These are phyloP conservation scores for Copidosoma floridanum DNA, from an alignment of 1,140 invertebrate genomes.

Conservation along the genomic window DNA sequence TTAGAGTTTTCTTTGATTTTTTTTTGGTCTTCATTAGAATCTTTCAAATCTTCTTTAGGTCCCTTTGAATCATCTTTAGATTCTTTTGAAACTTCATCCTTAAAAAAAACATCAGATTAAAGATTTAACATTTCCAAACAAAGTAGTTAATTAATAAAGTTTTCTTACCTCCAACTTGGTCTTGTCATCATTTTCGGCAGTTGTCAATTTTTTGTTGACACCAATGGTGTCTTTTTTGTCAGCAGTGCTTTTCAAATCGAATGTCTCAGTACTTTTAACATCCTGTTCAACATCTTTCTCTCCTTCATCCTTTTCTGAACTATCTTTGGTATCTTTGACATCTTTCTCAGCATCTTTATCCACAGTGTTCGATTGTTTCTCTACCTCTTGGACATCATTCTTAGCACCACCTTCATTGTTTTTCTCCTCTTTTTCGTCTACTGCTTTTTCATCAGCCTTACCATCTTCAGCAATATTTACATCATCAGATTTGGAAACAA, in stretches of 20 bases:
- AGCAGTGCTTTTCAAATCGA: background rate
- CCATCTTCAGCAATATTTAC: background rate
- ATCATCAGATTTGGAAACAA: too few relatives aligned
- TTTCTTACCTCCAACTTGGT: background rate
- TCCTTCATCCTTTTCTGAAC: background rate
- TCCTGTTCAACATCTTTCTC: background rate
- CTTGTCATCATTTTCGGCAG: background rate
- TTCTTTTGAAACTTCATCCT: too few relatives aligned
- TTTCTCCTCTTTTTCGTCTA: background rate
- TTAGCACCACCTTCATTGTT: too few relatives aligned
- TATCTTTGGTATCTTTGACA: background rate
- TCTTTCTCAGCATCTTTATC: background rate
- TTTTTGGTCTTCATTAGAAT: too few relatives aligned
- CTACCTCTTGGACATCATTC: too few relatives aligned
- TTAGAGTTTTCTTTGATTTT: too few relatives aligned
- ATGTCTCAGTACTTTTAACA: background rate
- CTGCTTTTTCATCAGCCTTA: background rate
- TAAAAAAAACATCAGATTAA: too few relatives aligned
- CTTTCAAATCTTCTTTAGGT: too few relatives aligned
- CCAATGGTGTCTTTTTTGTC: background rate
- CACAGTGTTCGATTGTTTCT: too few relatives aligned
- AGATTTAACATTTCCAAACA: too few relatives aligned
- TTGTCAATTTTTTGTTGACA: background rate
- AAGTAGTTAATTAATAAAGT: too few relatives aligned
- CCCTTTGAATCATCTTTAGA: too few relatives aligned